Evolutionary conservation across 1,140 invertebrate genomes (phyloP).

Genomic region (Caerostris darwini): DNA sequence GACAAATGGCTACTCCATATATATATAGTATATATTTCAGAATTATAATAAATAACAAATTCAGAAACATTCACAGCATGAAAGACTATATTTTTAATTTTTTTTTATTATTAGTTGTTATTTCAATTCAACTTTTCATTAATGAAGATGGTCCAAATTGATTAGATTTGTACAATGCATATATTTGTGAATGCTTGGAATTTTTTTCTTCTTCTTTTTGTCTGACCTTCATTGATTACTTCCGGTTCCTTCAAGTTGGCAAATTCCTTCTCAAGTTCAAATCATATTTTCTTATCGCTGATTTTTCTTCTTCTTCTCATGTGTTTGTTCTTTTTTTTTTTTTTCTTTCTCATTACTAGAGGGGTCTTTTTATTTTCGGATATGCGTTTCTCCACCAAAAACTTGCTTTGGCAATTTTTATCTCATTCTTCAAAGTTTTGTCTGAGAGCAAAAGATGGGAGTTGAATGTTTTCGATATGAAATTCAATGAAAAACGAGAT

Average conservation of each 20-base stretch:
- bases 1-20: too few relatives aligned
- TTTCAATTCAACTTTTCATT: too few relatives aligned
- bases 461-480: not conserved
- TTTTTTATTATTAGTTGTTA: too few relatives aligned
- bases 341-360: not conserved
- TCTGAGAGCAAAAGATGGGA: not conserved
- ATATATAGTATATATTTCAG: too few relatives aligned
- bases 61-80: too few relatives aligned
- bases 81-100: too few relatives aligned
- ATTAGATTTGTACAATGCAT: too few relatives aligned
- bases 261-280: conserved; percentile 33
- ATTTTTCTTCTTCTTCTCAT: not conserved
- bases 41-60: too few relatives aligned
- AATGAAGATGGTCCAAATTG: too few relatives aligned
- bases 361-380: not conserved
- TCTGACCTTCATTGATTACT: conserved; percentile 70
- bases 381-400: not conserved
- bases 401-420: not conserved
- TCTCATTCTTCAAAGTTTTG: not conserved
- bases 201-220: too few relatives aligned
- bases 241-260: conserved; percentile 56
- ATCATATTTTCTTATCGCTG: conserved; percentile 43
- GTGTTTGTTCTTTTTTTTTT: not conserved
- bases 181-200: too few relatives aligned
- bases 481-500: not conserved